These are phyloP conservation scores for Charaxes varanes DNA, from an alignment of 1,140 invertebrate species.

Conservation along the genomic window DNA sequence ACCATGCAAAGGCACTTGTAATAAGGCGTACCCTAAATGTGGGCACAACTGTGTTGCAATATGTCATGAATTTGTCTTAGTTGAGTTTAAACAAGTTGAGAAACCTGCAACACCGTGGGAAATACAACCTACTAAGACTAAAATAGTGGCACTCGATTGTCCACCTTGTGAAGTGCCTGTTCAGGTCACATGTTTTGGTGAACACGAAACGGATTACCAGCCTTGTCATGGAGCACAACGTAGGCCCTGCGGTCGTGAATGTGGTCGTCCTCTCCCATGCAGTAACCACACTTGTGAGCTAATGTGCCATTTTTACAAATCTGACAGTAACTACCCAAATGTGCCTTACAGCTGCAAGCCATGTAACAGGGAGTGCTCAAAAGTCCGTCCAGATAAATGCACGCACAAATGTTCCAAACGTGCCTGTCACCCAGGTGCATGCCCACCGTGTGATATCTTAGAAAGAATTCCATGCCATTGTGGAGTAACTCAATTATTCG, in stretches of 20 bases:
- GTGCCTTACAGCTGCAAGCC: conserved; percentile 76
- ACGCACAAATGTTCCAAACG: conserved; percentile 82
- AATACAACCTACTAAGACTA: conserved; percentile 75
- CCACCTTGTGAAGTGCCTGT: conserved; percentile 83
- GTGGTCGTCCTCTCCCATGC: conserved; percentile 81
- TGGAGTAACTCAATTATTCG: conserved; percentile 81
- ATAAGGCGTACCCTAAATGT: conserved; percentile 77
- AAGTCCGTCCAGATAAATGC: conserved; percentile 84
- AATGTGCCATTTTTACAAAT: conserved; percentile 81
- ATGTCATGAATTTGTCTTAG: conserved; percentile 88
- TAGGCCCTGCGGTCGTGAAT: conserved; percentile 83
- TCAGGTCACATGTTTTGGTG: conserved; percentile 85
- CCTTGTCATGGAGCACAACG: conserved; percentile 84
- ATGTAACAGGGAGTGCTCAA: conserved; percentile 83
- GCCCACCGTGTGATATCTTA: conserved; percentile 81
- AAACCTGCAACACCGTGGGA: conserved; percentile 87
- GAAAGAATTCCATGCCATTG: conserved; percentile 88
- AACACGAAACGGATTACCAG: conserved; percentile 85
- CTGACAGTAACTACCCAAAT: conserved; percentile 54
- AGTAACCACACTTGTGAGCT: conserved; percentile 86
- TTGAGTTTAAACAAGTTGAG: conserved; percentile 76
- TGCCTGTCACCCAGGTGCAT: conserved; percentile 83
- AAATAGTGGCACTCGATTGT: conserved; percentile 81
- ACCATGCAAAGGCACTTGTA: conserved; percentile 85
- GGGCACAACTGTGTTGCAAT: conserved; percentile 82